These are phyloP conservation scores for Phorcus lineatus DNA, from an alignment of 2,888 invertebrate genomes.

Conservation along the genomic window DNA sequence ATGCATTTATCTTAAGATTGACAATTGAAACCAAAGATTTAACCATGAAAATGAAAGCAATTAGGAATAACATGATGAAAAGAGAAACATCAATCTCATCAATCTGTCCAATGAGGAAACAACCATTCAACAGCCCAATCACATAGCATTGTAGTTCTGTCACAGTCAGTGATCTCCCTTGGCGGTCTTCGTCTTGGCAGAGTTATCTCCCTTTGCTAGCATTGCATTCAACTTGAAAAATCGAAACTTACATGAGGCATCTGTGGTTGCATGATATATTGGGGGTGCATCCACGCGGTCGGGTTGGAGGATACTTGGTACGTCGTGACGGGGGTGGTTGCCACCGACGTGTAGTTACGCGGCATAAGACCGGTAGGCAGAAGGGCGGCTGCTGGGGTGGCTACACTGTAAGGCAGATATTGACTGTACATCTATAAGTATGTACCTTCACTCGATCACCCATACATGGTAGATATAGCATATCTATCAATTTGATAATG, in stretches of 20 bases:
- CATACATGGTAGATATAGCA: not conserved
- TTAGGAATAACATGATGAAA: no score
- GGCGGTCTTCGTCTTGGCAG: constrained; percentile 18
- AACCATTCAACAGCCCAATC: not conserved
- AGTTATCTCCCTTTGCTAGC: constrained; percentile 24
- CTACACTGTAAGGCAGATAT: constrained; percentile 61
- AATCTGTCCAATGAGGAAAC: no score
- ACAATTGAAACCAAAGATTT: no score
- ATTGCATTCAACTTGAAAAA: constrained; percentile 24
- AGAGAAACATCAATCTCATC: no score
- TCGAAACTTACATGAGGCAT: constrained; percentile 64
- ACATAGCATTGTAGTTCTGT: not conserved
- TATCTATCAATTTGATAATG: no score
- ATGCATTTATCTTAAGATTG: no score
- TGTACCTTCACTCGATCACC: not conserved
- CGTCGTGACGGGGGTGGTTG: constrained; percentile 70
- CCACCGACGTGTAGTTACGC: constrained; percentile 58
- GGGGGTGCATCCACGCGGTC: constrained; percentile 57
- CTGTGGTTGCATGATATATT: constrained; percentile 68
- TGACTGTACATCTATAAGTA: constrained; percentile 45
- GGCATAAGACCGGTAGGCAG: constrained; percentile 66
- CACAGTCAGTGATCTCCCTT: constrained; percentile 16
- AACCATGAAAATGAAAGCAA: no score
- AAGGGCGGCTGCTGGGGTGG: constrained; percentile 50
- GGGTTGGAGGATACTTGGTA: constrained; percentile 70